Conservation (phyloP, 2,888 invertebrate species). For the Lasioglossum malachurum region DNA sequence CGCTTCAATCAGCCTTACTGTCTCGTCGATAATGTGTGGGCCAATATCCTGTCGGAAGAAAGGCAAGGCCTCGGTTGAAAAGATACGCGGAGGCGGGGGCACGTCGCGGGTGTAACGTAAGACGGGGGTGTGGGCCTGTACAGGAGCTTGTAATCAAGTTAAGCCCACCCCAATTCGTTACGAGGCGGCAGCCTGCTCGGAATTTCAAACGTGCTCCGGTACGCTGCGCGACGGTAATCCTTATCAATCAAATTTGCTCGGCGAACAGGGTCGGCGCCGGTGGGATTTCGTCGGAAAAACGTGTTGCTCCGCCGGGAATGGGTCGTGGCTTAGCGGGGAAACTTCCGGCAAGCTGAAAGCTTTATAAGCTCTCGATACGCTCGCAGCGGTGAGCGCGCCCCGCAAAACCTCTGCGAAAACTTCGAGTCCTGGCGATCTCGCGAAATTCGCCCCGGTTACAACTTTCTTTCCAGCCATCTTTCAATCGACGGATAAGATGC, state of each 20-base stretch:
- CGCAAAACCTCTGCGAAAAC: conserved; percentile 1
- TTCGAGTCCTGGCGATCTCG: background rate
- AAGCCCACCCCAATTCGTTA: conserved; percentile 45
- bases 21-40: background rate
- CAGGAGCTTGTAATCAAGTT: conserved; percentile 42
- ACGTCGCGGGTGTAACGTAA: background rate
- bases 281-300: conserved; percentile 48
- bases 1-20: conserved; percentile 1
- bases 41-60: conserved; percentile 8
- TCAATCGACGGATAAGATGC: background rate
- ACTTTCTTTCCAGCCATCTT: background rate
- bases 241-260: conserved; percentile 64
- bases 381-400: background rate
- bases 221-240: conserved; percentile 50
- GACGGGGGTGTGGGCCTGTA: background rate
- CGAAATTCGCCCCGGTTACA: background rate
- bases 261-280: conserved; percentile 12
- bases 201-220: conserved; percentile 48
- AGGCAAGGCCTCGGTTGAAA: background rate
- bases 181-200: conserved; percentile 38
- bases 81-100: background rate
- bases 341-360: conserved; percentile 37
- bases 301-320: conserved; percentile 42
- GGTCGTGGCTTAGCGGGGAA: conserved; percentile 39
- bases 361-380: conserved; percentile 44